Conservation (phyloP, 1,140 invertebrate species). For the Venustaconcha ellipsiformis region DNA sequence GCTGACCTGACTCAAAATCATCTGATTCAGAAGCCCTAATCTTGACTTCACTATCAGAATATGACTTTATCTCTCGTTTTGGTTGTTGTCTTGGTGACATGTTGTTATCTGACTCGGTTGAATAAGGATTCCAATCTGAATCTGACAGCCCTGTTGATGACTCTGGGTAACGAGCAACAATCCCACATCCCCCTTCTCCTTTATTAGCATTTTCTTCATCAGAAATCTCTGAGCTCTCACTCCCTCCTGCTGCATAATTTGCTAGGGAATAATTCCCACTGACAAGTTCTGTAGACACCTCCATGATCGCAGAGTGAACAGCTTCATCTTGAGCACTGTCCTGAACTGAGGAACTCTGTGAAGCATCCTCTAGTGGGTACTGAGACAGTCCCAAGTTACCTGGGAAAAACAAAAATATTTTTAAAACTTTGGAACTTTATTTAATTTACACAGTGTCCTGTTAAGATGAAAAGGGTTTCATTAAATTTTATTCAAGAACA, state of each 20-base stretch:
- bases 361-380: slow-evolving; percentile 8
- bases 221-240: slow-evolving; percentile 41
- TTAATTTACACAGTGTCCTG: no score
- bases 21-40: not conserved
- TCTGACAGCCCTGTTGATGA: slow-evolving; percentile 45
- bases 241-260: slow-evolving; percentile 30
- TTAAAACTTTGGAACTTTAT: no score
- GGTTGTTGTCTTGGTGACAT: slow-evolving; percentile 38
- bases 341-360: slow-evolving; percentile 20
- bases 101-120: slow-evolving; percentile 43
- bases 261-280: slow-evolving; percentile 38
- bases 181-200: slow-evolving; percentile 13
- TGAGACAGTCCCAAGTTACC: no score
- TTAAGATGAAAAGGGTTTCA: no score
- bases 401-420: no score
- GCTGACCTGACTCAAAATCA: not conserved
- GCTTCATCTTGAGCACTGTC: slow-evolving; percentile 39
- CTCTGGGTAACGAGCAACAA: slow-evolving; percentile 44
- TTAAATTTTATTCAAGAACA: no score
- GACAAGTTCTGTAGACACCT: slow-evolving; percentile 44
- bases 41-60: not conserved
- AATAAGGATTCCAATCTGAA: slow-evolving; percentile 50
- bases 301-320: slow-evolving; percentile 41
- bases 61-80: not conserved
- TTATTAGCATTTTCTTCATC: slow-evolving; percentile 28